phyloP scores from a whole-genome alignment of 1,140 invertebrate genomes.

The Apis laboriosa region DNA sequence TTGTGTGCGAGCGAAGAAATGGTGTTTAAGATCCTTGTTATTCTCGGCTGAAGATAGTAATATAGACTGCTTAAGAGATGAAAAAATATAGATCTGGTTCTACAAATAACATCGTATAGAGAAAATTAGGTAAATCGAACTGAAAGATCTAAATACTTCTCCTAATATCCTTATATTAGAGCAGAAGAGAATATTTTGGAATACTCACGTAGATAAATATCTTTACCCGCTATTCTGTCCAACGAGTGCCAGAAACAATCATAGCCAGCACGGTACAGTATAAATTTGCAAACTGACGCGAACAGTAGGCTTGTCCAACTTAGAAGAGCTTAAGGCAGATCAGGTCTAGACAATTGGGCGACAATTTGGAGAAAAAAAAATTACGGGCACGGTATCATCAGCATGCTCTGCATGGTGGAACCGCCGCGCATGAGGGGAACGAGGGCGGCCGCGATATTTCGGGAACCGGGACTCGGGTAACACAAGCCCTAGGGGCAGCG shows the following conservation, averaged over 20 bases:
- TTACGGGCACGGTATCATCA: neutral
- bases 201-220: neutral
- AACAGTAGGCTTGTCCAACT: neutral
- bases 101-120: too few species aligned
- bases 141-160: too few species aligned
- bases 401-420: neutral
- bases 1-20: neutral
- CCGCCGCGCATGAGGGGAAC: neutral
- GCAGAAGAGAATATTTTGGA: too few species aligned
- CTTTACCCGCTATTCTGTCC: neutral
- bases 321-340: neutral
- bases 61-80: too few species aligned
- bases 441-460: constrained; percentile 14
- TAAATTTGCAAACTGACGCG: neutral
- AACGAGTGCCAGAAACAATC: neutral
- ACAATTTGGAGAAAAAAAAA: neutral
- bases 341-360: neutral
- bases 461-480: constrained; percentile 57
- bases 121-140: too few species aligned
- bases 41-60: too few species aligned
- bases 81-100: too few species aligned
- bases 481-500: constrained; percentile 43
- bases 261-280: fast-evolving
- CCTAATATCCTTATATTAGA: too few species aligned
- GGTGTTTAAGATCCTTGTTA: too few species aligned